phyloP scores from a whole-genome alignment of 1,140 invertebrate species.

The Melitaea cinxia region DNA sequence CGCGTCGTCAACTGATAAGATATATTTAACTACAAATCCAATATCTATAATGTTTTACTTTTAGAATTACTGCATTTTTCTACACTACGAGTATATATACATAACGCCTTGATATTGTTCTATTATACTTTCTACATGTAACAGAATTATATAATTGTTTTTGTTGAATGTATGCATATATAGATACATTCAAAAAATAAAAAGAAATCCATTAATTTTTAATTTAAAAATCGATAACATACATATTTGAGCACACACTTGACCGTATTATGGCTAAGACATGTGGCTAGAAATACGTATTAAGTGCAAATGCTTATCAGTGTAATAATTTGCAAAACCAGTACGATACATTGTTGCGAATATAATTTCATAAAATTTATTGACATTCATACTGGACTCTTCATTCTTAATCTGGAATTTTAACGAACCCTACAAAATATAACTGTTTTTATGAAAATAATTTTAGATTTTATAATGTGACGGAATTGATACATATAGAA shows the following conservation, averaged over 20 bases:
- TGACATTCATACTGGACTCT: neutral
- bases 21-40: too few relatives aligned
- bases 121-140: too few relatives aligned
- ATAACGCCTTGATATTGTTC: too few relatives aligned
- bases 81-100: too few relatives aligned
- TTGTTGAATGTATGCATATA: too few relatives aligned
- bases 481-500: neutral
- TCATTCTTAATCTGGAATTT: slow-evolving; percentile 3
- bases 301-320: slow-evolving; percentile 32
- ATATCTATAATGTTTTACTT: too few relatives aligned
- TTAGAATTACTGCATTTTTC: too few relatives aligned
- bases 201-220: too few relatives aligned
- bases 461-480: neutral
- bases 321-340: slow-evolving; percentile 33
- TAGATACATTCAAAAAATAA: too few relatives aligned
- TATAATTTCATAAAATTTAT: slow-evolving; percentile 7
- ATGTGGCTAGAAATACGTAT: neutral
- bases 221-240: too few relatives aligned
- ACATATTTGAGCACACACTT: neutral
- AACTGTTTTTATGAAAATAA: neutral
- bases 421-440: neutral
- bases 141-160: too few relatives aligned
- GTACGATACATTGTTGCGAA: slow-evolving; percentile 36
- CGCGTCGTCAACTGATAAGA: too few relatives aligned
- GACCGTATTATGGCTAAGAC: neutral